phyloP scores from a whole-genome alignment of 2,888 invertebrate species.

The Drosophila koepferae region DNA sequence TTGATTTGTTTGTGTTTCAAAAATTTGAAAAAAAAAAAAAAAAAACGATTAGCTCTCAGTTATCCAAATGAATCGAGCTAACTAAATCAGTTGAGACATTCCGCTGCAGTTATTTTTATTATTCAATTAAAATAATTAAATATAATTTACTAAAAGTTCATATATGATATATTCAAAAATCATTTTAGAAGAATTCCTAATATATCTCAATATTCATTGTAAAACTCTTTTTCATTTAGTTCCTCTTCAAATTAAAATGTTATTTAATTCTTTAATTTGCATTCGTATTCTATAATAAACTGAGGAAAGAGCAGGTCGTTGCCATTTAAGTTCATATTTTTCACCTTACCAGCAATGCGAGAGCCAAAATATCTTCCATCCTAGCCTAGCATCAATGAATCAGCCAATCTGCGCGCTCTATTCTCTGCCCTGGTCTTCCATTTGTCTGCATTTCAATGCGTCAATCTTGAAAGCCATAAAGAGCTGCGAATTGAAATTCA shows the following conservation, averaged over 20 bases:
- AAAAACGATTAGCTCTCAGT: not conserved
- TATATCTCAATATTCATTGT: too few species aligned
- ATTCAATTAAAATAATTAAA: too few species aligned
- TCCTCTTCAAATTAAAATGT: too few species aligned
- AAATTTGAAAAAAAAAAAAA: not conserved
- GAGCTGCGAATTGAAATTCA: conserved; percentile 10
- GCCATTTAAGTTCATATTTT: not conserved
- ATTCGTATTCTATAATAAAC: too few species aligned
- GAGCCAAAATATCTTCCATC: not conserved
- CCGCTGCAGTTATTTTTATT: not conserved
- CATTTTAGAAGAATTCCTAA: too few species aligned
- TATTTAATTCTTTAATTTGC: too few species aligned
- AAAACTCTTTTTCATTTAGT: too few species aligned
- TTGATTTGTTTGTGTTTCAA: not conserved
- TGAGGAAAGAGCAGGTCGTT: too few species aligned
- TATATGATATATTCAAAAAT: too few species aligned
- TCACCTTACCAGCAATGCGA: too few species aligned
- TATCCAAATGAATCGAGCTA: not conserved
- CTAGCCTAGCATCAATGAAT: not conserved
- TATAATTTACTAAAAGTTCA: too few species aligned
- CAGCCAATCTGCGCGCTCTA: not conserved
- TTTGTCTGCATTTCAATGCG: conserved; percentile 1
- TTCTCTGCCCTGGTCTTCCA: not conserved
- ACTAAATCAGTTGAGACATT: too few species aligned
- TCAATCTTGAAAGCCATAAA: conserved; percentile 2